Conservation (phyloP, 2,113 vertebrate species). For the Herpailurus yagouaroundi region DNA sequence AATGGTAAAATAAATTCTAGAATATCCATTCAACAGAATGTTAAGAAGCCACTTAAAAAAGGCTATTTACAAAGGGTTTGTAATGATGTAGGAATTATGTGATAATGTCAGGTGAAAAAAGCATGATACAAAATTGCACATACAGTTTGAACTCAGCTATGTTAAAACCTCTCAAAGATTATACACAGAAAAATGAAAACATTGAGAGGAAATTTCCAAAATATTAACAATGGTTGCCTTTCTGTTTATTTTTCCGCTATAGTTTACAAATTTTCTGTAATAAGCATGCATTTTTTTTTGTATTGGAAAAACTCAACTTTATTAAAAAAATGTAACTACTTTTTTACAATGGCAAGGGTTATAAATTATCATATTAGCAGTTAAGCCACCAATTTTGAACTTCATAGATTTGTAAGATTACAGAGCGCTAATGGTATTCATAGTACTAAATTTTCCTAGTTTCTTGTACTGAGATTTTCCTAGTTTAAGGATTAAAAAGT, state of each 20-base stretch:
- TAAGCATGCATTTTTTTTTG: neutral
- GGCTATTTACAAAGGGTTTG: neutral
- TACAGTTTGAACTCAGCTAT: neutral
- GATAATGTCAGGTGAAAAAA: neutral
- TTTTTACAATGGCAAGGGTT: neutral
- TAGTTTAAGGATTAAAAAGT: constrained; percentile 5
- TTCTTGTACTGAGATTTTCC: neutral
- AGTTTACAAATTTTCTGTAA: neutral
- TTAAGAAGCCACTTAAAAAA: neutral
- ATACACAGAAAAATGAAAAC: neutral
- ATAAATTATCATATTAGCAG: constrained; percentile 26
- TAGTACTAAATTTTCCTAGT: neutral
- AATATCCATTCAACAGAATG: neutral
- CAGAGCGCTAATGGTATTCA: neutral
- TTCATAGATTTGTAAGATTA: neutral
- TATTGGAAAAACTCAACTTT: constrained; percentile 29
- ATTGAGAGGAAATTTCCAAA: constrained; percentile 25
- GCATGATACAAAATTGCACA: neutral
- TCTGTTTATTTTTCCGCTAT: neutral
- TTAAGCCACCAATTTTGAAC: constrained; percentile 8
- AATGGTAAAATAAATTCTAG: neutral
- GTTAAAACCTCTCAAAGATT: constrained; percentile 10
- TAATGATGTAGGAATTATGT: neutral
- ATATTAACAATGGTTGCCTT: neutral
- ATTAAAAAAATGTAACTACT: neutral